Evolutionary conservation across 2,797 vertebrate genomes (phyloP), one percentile per base, ranked within the genome.

Genomic region (Alosa sapidissima): DNA sequence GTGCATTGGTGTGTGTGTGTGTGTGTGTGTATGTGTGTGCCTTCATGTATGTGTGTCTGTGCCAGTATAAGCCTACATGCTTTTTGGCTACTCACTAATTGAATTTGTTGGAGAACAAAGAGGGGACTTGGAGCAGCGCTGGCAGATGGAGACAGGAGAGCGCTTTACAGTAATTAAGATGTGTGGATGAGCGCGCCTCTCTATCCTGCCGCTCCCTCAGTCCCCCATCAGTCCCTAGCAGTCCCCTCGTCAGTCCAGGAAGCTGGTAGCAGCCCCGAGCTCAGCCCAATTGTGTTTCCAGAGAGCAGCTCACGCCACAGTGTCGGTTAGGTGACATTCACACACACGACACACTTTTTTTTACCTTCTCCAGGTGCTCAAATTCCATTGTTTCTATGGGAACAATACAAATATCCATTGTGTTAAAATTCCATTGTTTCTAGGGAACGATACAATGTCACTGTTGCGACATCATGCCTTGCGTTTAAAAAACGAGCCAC

Each of bases 91-190:
- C 36, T 47, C 36, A 78, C 85, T 88, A 86, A 87, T 91, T 89
- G 86, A 87, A 89, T 90, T 91, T 89, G 86, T 88, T 84, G 24
- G 51, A 87, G 87, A 85, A 89, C 87, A 89, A 89, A 91, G 88
- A 81, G 49, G 84, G 83, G 90, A 87, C 68, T 84, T 89, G 88
- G 87, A 86, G 78, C 19, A 75, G 81, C 81, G 19, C 83, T 85
- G 87, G 84, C 88, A 91, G 87, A 91, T 78, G 72, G 72, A 78
- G 72, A 78, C 72, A 78, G 36, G 72, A 78, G 72, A 72, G 68
- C 19, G 83, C 81, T 85, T 89, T 89, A 87, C 87, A 75, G 83
- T 88, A 88, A 90, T 90, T 89, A 90, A 90, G 88, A 87, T 82
- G 84, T 90, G 86, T 83, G 82, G 88, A 85, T 84, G 54, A 90